Base-by-base conservation (phyloP, 1,140 invertebrate species). In the Drosophila quadrilineata region DNA sequence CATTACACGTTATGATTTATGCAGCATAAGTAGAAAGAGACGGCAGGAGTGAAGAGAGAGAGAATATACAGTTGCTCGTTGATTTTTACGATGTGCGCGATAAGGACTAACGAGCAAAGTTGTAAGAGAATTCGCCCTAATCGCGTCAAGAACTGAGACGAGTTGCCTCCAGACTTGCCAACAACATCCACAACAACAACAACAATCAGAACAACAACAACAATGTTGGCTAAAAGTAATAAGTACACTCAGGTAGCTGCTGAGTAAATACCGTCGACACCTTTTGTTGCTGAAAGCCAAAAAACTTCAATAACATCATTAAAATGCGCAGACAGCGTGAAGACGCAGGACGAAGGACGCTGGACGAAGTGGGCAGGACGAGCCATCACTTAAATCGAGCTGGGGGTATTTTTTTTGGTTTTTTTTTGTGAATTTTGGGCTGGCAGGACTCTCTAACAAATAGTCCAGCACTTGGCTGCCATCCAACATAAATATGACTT, bases 401-500 rank as follows among this genome's bases (percentile, higher is more conserved):
- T n/a, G n/a, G n/a, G n/a, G n/a, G n/a, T n/a, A n/a, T n/a, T n/a
- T n/a, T n/a, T n/a, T n/a, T n/a, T n/a, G n/a, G n/a, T n/a, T n/a
- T n/a, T n/a, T n/a, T n/a, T n/a, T n/a, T n/a, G n/a, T n/a, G n/a
- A n/a, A n/a, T n/a, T n/a, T n/a, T n/a, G 33, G 33, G 16, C 58
- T 35, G 43, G 19, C 9, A 49, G 53, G 38, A 53, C 24, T 52
- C 54, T 67, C 38, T n/a, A n/a, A 48, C 31, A 26, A 57, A 56
- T 48, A 26, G 21, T n/a, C 22, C 31, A 19, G 19, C 64, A 52
- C 52, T 69, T 69, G 52, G 59, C 69, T 19, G 57, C 28, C 65
- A 35, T 31, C 65, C 64, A 71, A 58, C 35, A 63, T 68, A 68
- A 68, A 68, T 68, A 68, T 68, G 65, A 68, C 65, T 68, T 68